phyloP scores from a whole-genome alignment of 1,140 invertebrate species.

The silkworm (Bombyx mori) region DNA sequence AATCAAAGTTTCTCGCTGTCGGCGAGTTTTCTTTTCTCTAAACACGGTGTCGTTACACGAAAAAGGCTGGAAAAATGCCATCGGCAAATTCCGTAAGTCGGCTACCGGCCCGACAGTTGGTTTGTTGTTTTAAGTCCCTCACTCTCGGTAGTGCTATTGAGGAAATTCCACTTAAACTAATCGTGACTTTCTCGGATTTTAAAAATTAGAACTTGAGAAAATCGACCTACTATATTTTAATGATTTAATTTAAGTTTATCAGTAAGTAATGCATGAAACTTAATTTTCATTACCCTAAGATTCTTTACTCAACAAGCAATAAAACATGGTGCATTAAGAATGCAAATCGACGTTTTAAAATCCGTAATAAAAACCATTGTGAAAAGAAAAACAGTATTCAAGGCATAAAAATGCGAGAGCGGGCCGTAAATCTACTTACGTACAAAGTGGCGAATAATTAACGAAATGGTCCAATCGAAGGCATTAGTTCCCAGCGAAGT shows the following conservation, averaged over 20 bases:
- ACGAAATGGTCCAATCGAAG: conserved; percentile 68
- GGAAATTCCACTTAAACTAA: conserved; percentile 26
- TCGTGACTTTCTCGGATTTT: conserved; percentile 2
- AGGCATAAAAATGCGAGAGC: conserved; percentile 43
- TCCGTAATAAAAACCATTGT: conserved; percentile 36
- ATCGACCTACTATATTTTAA: no score
- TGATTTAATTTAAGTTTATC: no score
- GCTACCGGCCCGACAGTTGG: conserved; percentile 21
- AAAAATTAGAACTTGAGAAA: no score
- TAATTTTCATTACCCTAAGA: no score
- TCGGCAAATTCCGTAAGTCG: conserved; percentile 47
- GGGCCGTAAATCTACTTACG: conserved; percentile 67
- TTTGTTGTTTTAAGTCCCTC: conserved; percentile 48
- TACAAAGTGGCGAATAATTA: conserved; percentile 70
- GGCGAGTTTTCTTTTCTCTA: conserved; percentile 65
- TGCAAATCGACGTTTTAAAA: conserved; percentile 38
- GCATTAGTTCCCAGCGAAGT: conserved; percentile 64
- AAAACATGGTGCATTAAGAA: conserved; percentile 25
- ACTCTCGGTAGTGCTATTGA: conserved; percentile 43
- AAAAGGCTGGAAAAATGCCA: conserved; percentile 64
- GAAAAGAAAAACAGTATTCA: conserved; percentile 26
- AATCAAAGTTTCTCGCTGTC: conserved; percentile 66
- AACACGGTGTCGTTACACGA: conserved; percentile 66
- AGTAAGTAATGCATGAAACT: no score
- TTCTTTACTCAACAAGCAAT: conserved; percentile 11